Conservation (phyloP, 2,113 vertebrate species). For the Boulengeromyrus knoepffleri region DNA sequence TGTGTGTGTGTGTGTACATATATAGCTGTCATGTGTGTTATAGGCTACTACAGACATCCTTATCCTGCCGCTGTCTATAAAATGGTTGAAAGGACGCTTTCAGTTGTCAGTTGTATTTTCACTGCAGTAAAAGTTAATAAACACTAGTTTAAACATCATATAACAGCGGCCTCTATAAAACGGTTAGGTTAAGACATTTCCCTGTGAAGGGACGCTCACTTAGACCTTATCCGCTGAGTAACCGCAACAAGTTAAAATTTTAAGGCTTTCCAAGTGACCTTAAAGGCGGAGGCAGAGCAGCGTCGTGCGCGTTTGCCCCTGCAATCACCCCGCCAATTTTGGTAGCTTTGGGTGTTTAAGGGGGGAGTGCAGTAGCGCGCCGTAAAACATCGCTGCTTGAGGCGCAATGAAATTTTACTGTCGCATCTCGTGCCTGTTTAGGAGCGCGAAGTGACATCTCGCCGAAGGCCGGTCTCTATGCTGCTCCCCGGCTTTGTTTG, state of each 20-base stretch:
- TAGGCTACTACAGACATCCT: not conserved
- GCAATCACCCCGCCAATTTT: not conserved
- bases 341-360: not conserved
- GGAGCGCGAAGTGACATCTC: slow-evolving; percentile 34
- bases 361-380: slow-evolving; percentile 13
- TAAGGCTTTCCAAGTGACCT: not conserved
- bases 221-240: not conserved
- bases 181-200: not conserved
- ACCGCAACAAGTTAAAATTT: not conserved
- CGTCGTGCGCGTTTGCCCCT: not conserved
- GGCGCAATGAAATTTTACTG: slow-evolving; percentile 29
- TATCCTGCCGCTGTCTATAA: not conserved
- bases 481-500: slow-evolving; percentile 27
- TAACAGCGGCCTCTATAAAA: not conserved
- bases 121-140: slow-evolving; percentile 10
- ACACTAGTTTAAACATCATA: not conserved
- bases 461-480: slow-evolving; percentile 25
- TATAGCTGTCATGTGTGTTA: not conserved
- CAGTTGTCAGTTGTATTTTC: not conserved
- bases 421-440: slow-evolving; percentile 28
- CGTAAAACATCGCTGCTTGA: slow-evolving; percentile 17
- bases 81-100: not conserved
- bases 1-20: not conserved
- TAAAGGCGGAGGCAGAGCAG: not conserved
- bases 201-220: not conserved